Evolutionary conservation across 2,113 vertebrate genomes (phyloP).

Genomic region (Anarrhichthys ocellatus): DNA sequence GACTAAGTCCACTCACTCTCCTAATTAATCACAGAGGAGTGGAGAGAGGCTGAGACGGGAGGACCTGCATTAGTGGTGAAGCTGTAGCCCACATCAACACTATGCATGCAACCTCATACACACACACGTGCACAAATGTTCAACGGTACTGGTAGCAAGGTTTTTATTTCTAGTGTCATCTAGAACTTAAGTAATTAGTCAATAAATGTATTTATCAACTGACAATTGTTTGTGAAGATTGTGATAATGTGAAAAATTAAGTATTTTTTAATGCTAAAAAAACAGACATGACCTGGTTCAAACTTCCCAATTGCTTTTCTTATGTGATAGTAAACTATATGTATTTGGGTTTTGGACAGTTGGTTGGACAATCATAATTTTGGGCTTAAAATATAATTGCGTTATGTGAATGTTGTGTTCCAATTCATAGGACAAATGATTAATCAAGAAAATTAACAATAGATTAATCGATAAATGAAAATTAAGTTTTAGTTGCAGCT

Average conservation of each 20-base stretch:
- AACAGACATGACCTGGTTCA: not conserved
- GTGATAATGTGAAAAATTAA: not conserved
- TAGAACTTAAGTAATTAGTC: not conserved
- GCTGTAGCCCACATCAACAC: slow-evolving; percentile 65
- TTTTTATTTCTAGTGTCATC: not conserved
- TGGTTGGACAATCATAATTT: not conserved
- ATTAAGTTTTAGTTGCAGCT: not conserved
- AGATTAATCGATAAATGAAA: not conserved
- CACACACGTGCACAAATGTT: not conserved
- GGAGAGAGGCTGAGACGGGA: slow-evolving; percentile 50
- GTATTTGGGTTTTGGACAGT: not conserved
- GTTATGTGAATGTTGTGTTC: not conserved
- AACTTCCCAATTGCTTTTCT: not conserved
- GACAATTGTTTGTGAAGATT: not conserved
- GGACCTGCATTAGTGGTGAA: slow-evolving; percentile 64
- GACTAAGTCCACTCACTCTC: slow-evolving; percentile 71
- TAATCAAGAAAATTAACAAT: not conserved
- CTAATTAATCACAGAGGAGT: slow-evolving; percentile 77
- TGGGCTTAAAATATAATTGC: not conserved
- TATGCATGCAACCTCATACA: slow-evolving; percentile 18
- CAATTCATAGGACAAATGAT: not conserved
- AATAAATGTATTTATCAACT: not conserved
- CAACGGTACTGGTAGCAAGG: not conserved
- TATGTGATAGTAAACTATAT: not conserved
- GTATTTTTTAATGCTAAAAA: not conserved